Conservation (phyloP, 2,113 vertebrate species). For the Oncorhynchus kisutch region DNA sequence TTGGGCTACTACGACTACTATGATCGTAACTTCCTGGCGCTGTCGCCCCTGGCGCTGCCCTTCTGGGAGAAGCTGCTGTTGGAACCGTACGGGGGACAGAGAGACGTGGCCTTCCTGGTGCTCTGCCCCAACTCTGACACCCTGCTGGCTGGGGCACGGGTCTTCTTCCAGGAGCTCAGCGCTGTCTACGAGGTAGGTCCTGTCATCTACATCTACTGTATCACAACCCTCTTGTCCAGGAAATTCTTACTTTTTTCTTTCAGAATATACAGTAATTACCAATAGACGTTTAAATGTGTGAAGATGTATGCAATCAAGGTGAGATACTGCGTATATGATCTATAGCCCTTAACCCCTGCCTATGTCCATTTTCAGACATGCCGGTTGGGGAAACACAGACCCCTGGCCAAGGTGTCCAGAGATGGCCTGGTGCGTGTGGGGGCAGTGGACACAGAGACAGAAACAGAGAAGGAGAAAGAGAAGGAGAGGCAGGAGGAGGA, state of each 20-base stretch:
- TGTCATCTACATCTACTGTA: not conserved
- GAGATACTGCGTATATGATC: not conserved
- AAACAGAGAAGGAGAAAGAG: conserved; percentile 78
- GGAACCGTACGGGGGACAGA: conserved; percentile 92
- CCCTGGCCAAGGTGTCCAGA: conserved; percentile 90
- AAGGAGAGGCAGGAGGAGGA: conserved; percentile 81
- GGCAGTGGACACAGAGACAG: conserved; percentile 43
- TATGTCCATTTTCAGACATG: conserved; percentile 78
- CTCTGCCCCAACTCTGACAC: conserved; percentile 93
- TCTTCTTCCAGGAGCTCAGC: conserved; percentile 96
- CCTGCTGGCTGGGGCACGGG: conserved; percentile 86
- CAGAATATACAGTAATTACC: not conserved
- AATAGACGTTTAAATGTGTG: too few species aligned
- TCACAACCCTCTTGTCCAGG: not conserved
- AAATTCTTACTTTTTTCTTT: too few species aligned
- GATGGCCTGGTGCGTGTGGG: conserved; percentile 91
- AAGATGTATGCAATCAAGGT: too few species aligned
- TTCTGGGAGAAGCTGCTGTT: conserved; percentile 97
- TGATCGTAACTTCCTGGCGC: conserved; percentile 93
- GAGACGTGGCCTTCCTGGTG: conserved; percentile 93
- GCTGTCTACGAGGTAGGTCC: conserved; percentile 90
- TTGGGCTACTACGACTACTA: conserved; percentile 97
- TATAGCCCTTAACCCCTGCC: conserved; percentile 17
- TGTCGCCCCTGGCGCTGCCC: conserved; percentile 92
- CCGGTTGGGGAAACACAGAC: conserved; percentile 92